phyloP scores from a whole-genome alignment of 2,113 vertebrate genomes.

The Sakesphorus luctuosus region DNA sequence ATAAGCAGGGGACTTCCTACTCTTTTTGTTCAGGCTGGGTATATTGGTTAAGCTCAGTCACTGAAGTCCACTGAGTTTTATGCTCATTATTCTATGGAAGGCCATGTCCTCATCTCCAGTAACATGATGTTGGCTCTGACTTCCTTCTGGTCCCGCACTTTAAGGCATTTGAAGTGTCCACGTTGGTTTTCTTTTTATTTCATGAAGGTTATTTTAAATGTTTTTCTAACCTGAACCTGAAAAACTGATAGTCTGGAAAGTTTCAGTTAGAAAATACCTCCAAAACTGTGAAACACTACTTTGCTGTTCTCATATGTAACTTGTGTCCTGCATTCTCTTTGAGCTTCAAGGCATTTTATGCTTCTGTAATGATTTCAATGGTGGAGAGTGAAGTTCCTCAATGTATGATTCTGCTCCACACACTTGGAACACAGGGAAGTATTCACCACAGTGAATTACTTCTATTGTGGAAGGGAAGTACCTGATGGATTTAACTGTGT shows the following conservation, averaged over 20 bases:
- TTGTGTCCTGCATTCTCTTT: neutral
- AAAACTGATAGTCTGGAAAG: neutral
- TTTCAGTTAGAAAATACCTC: neutral
- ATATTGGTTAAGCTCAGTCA: neutral
- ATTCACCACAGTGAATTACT: neutral
- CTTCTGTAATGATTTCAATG: neutral
- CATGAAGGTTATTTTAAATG: neutral
- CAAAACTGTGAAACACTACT: neutral
- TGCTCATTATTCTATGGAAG: neutral
- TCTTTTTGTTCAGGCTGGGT: neutral
- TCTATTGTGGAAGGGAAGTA: neutral
- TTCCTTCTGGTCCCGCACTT: neutral
- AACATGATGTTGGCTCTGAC: neutral
- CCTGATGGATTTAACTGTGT: neutral
- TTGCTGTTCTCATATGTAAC: neutral
- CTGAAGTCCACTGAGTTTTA: neutral
- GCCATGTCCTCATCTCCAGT: neutral
- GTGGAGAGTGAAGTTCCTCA: neutral
- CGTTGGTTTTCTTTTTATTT: neutral
- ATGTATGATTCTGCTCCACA: neutral
- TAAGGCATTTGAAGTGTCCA: neutral
- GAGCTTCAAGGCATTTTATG: neutral
- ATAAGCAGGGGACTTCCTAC: neutral
- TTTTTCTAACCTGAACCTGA: neutral
- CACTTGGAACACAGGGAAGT: neutral